A percentile compares a stretch with the other conserved stretches of the same genome.
Evolutionary conservation across 2,888 invertebrate genomes (phyloP).

Genomic region (Lithophane ornitopus): DNA sequence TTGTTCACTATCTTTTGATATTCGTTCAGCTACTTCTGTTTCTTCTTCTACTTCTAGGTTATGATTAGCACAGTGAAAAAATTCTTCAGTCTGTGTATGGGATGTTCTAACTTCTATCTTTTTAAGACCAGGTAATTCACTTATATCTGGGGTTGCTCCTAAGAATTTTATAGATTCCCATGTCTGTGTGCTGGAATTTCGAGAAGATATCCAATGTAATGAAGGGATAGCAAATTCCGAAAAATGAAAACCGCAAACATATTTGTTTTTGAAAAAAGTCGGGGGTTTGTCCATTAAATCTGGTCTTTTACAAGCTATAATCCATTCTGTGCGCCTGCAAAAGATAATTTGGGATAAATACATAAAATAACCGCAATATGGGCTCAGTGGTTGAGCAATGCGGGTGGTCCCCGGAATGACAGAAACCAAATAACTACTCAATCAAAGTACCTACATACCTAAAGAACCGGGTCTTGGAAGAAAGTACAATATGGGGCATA

Average conservation of each 20-base stretch:
- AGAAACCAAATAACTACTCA: no score
- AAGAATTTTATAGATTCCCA: not conserved
- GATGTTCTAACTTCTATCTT: not conserved
- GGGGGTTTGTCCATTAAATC: conserved; percentile 10
- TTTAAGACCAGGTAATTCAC: not conserved
- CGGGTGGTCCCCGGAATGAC: no score
- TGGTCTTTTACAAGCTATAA: conserved; percentile 14
- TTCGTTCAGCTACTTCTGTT: not conserved
- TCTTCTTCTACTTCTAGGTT: not conserved
- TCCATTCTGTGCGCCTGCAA: conserved; percentile 28
- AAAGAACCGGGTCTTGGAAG: no score
- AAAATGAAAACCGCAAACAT: conserved; percentile 31
- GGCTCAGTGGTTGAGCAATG: not conserved
- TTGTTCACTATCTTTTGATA: not conserved
- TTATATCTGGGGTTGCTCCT: not conserved
- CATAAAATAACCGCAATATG: not conserved
- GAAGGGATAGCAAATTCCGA: not conserved
- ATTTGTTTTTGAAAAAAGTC: conserved; percentile 4
- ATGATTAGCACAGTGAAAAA: not conserved
- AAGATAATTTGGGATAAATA: conserved; percentile 2
- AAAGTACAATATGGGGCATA: no score
- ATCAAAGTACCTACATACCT: no score
- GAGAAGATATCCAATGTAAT: not conserved
- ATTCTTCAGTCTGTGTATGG: conserved; percentile 24
- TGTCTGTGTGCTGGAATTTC: conserved; percentile 28